These are phyloP conservation scores for Rattus norvegicus DNA, from an alignment of 2,113 vertebrate species.

Conservation along the genomic window DNA sequence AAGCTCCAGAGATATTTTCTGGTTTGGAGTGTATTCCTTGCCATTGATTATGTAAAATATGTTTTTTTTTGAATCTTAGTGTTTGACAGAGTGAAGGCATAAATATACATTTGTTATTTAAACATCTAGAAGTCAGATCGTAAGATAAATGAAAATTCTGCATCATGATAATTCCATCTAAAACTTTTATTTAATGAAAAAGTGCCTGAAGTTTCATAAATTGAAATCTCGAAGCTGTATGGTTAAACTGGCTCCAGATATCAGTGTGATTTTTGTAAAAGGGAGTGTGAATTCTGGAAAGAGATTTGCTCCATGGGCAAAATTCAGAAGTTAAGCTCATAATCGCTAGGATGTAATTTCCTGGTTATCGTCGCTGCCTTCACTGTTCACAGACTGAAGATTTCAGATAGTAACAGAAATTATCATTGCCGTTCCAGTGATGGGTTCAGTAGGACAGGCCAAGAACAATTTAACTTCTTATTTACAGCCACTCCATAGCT, in stretches of 20 bases:
- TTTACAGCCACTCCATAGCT: conserved; percentile 40
- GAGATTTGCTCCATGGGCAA: conserved; percentile 26
- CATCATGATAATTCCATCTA: background rate
- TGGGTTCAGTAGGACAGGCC: background rate
- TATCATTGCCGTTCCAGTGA: background rate
- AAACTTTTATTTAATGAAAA: conserved; percentile 52
- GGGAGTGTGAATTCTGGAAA: conserved; percentile 10
- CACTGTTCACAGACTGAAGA: conserved; percentile 56
- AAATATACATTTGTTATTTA: background rate
- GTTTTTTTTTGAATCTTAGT: background rate
- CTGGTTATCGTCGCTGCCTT: conserved; percentile 58
- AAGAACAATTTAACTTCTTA: conserved; percentile 13
- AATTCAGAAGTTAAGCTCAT: conserved; percentile 59
- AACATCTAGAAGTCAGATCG: background rate
- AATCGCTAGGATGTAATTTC: conserved; percentile 69
- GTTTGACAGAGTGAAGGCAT: background rate
- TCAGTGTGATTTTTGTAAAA: conserved; percentile 3
- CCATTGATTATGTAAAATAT: conserved; percentile 46
- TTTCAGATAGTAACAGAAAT: conserved; percentile 53
- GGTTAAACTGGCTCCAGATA: conserved; percentile 37
- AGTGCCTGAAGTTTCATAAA: background rate
- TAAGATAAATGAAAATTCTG: conserved; percentile 19
- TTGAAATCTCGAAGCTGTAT: conserved; percentile 46
- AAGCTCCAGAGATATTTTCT: background rate
- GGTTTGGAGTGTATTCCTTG: background rate